Conservation (phyloP, 2,113 vertebrate species). For the Oceanodroma tethys region DNA sequence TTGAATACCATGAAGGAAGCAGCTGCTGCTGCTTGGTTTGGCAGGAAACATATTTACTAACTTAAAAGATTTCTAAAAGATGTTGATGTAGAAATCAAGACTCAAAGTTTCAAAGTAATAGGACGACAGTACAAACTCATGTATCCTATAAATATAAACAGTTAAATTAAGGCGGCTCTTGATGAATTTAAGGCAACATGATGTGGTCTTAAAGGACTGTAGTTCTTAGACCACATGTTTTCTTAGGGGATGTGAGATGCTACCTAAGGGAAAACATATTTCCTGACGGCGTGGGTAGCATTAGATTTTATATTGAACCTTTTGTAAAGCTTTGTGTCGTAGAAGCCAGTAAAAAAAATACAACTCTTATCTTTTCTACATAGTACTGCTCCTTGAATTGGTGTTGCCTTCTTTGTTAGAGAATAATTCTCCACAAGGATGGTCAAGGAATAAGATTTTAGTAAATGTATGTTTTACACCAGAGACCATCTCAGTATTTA, state of each 20-base stretch:
- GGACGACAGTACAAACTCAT: not conserved
- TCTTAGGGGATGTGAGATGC: not conserved
- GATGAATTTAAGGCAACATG: not conserved
- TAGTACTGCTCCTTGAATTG: not conserved
- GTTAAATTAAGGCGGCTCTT: not conserved
- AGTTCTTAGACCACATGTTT: not conserved
- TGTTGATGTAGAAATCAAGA: not conserved
- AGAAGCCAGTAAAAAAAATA: not conserved
- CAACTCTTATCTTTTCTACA: not conserved
- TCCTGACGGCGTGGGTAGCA: constrained; percentile 23
- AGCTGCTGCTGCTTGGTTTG: not conserved
- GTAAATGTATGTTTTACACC: not conserved
- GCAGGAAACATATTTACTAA: not conserved
- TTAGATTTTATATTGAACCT: not conserved
- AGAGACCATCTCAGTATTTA: not conserved
- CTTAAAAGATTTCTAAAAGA: not conserved
- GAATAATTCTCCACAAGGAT: not conserved
- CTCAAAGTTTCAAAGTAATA: not conserved
- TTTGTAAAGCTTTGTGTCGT: not conserved
- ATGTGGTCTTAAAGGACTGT: not conserved
- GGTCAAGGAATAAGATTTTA: not conserved
- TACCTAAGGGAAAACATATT: constrained; percentile 15
- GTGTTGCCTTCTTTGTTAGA: not conserved
- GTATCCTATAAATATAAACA: not conserved
- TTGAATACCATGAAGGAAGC: not conserved